Conservation (phyloP, 2,888 invertebrate genomes). For the Lithosia quadra region DNA sequence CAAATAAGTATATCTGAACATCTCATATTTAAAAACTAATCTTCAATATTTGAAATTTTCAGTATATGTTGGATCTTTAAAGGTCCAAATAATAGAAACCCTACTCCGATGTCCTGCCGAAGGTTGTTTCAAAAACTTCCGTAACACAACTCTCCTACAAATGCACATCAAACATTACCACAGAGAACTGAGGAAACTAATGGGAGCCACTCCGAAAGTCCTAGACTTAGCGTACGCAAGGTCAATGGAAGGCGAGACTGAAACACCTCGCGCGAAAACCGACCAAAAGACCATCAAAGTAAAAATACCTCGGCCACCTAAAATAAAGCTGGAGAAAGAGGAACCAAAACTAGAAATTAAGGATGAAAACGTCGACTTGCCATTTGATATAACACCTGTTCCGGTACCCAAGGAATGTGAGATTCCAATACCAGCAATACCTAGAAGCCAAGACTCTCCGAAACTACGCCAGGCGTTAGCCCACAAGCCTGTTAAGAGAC, state of each 20-base stretch:
- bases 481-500: conserved; percentile 74
- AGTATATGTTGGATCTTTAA: conserved; percentile 87
- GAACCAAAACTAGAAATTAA: conserved; percentile 57
- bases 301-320: conserved; percentile 70
- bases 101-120: conserved; percentile 91
- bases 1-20: too few relatives aligned
- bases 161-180: conserved; percentile 99
- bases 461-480: conserved; percentile 72
- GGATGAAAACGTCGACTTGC: conserved; percentile 40
- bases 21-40: background rate
- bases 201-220: conserved; percentile 94
- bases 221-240: conserved; percentile 94
- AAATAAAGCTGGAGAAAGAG: conserved; percentile 49
- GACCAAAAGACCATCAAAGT: conserved; percentile 72
- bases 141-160: conserved; percentile 95
- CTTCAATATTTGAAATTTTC: conserved; percentile 46
- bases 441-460: conserved; percentile 72
- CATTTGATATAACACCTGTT: conserved; percentile 42
- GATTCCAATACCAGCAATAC: conserved; percentile 31
- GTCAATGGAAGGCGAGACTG: conserved; percentile 73
- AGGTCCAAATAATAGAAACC: conserved; percentile 90
- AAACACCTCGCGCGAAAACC: conserved; percentile 37
- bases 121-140: conserved; percentile 95
- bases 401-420: conserved; percentile 49
- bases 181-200: conserved; percentile 90